Evolutionary conservation across 2,113 vertebrate genomes (phyloP), one percentile per base, ranked within the genome.

Genomic region (Melanocharis versteri): DNA sequence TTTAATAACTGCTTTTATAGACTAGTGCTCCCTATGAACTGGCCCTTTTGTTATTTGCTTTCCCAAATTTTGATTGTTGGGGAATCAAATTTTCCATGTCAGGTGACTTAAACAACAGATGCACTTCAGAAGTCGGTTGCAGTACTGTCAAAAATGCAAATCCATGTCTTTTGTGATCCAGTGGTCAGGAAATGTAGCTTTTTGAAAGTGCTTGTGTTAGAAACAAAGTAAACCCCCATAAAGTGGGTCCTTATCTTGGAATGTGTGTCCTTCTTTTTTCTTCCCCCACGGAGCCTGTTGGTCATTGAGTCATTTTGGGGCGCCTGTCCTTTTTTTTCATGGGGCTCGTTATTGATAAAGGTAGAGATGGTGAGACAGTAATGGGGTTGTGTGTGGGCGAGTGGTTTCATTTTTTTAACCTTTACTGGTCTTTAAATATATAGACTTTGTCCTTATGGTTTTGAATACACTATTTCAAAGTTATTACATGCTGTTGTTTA

Each of bases 241-340:
- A 40, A 48, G 13, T 19, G 17, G 9, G 5, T 60, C 24, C 35
- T 71, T 91, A 17, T 83, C 48, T 65, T 66, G 54, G 18, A 69
- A 39, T 4, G 0, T n/a, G 3, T 35, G 6, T 47, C 35, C 11
- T 72, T 54, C 20, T 21, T 27, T 35, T 13, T 18, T 27, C 8
- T 8, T 1, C 8, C 7, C 7, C 8, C 30, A 1, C 0, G 1
- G 24, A 71, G 13, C 11, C 60, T 75, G 13, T 60, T 91, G 24
- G 27, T 23, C 12, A 4, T 0, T 65, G 17, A 9, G 33, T 37
- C 17, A 23, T 60, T 94, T 86, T 27, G 35, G 33, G n/a, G 2
- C 21, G 66, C 18, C 21, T 80, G 2, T 73, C 6, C 3, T 54
- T 37, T 44, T 53, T 51, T 65, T 73, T 53, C 1, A 0, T 51